Percentiles rank a stretch among this genome's conserved stretches.
Evolutionary conservation across 2,888 invertebrate genomes (phyloP).

Genomic region (Stratiomys singularior): DNA sequence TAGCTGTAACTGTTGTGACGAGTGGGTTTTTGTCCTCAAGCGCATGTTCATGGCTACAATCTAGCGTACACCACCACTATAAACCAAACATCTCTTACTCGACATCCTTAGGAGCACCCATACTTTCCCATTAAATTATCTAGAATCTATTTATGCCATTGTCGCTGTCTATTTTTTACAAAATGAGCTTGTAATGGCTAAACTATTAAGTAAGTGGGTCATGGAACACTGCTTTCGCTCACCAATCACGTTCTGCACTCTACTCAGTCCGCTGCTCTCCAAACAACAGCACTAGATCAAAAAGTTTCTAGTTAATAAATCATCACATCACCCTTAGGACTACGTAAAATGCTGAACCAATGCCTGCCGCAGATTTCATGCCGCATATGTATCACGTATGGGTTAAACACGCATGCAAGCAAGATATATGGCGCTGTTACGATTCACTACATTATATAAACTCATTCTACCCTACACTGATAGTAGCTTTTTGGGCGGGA

Average conservation of each 20-base stretch:
- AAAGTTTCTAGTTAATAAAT: conserved; percentile 37
- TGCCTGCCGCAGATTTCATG: neutral
- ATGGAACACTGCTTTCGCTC: conserved; percentile 11
- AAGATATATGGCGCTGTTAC: conserved; percentile 15
- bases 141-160: neutral
- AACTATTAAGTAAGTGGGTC: conserved; percentile 12
- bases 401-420: conserved; percentile 13
- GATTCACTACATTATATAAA: conserved; percentile 5
- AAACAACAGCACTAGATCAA: conserved; percentile 1
- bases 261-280: neutral
- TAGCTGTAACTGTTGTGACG: conserved; percentile 13
- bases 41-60: conserved; percentile 18
- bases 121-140: neutral
- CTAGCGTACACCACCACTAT: neutral
- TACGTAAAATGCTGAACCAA: neutral
- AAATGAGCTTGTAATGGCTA: neutral
- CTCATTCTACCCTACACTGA: neutral
- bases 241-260: conserved; percentile 26
- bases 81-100: neutral
- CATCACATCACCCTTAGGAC: conserved; percentile 24
- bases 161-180: neutral
- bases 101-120: neutral
- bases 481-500: conserved; percentile 24
- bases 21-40: neutral
- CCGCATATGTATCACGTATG: conserved; percentile 36